Evolutionary conservation across 2,888 invertebrate species (phyloP), one percentile per base, ranked within the genome.

Genomic region (Spialia ferax): DNA sequence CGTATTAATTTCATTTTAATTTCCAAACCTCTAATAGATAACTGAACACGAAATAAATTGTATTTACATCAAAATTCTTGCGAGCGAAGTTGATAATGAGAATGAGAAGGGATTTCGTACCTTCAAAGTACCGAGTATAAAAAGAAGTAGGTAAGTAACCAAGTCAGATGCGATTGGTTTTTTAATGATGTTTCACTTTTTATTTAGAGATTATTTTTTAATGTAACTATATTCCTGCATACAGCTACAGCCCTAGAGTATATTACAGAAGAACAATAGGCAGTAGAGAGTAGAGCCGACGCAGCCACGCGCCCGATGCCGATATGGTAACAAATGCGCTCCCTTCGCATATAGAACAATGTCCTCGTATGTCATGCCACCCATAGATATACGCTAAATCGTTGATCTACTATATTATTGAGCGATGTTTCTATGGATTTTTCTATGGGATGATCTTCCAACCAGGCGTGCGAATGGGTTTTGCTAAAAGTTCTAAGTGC

Each of bases 251-350:
- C 81, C 81, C 79, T 86, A 64, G 63, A 69, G 70, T 73, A 76
- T 75, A 75, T 74, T 71, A 70, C 70, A 74, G 75, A 79, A 76
- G 42, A 63, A 85, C 84, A 84, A 83, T 84, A 80, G 77, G 71
- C 74, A 74, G 74, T 69, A 72, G 54, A 72, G 54, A 73, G 63
- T 63, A 63, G 20, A 20, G 20, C 20, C 74, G 71, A n/a, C 42
- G 63, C 26, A 52, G 63, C 63, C 55, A 26, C 55, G 45, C 61
- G 61, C 48, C 54, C 35, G 50, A 10, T 26, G 54, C 50, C 74
- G 79, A 77, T 83, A 81, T 75, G 78, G 63, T 55, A 77, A 79
- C 73, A 76, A 70, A 75, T 77, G 79, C 75, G 75, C 73, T 13
- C 6, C 32, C 35, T 38, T 22, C 48, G 63, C 54, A 42, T 54